A percentile compares a stretch with the other conserved stretches of the same genome.
Evolutionary conservation across 2,888 invertebrate species (phyloP).

Genomic region (Amiota communis): DNA sequence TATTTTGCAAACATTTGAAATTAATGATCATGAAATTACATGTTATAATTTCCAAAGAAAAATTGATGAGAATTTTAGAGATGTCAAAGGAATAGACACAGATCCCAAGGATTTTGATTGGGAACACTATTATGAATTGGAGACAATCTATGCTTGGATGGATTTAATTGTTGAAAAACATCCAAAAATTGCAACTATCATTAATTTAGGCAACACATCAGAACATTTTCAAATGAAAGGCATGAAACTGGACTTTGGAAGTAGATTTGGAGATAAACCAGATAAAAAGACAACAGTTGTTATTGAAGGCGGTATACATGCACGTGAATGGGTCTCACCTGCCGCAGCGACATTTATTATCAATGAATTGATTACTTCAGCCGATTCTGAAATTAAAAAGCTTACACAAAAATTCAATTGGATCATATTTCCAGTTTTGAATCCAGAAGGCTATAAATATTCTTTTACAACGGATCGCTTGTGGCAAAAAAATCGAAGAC

Average conservation of each 20-base stretch:
- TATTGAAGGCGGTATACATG: slow-evolving; percentile 74
- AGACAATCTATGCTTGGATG: slow-evolving; percentile 69
- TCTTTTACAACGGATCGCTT: slow-evolving; percentile 82
- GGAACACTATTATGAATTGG: slow-evolving; percentile 68
- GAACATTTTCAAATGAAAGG: slow-evolving; percentile 75
- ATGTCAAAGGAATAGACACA: slow-evolving; percentile 51
- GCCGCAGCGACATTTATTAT: slow-evolving; percentile 70
- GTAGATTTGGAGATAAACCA: slow-evolving; percentile 38
- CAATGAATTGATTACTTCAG: slow-evolving; percentile 69
- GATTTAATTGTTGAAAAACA: slow-evolving; percentile 54
- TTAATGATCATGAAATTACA: slow-evolving; percentile 59
- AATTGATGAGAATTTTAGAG: slow-evolving; percentile 58
- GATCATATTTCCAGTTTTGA: slow-evolving; percentile 82
- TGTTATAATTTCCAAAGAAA: slow-evolving; percentile 60
- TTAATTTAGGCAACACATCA: slow-evolving; percentile 74
- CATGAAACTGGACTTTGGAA: slow-evolving; percentile 71
- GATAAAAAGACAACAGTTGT: slow-evolving; percentile 71
- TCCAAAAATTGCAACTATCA: slow-evolving; percentile 64
- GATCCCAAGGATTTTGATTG: slow-evolving; percentile 59
- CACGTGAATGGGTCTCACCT: slow-evolving; percentile 72
- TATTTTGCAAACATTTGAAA: slow-evolving; percentile 55
- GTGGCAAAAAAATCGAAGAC: slow-evolving; percentile 84
- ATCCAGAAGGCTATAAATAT: slow-evolving; percentile 85
- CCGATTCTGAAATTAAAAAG: slow-evolving; percentile 58
- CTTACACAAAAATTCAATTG: slow-evolving; percentile 76